phyloP scores from a whole-genome alignment of 2,113 vertebrate species.

The Stomatorhinus ivindoensis region DNA sequence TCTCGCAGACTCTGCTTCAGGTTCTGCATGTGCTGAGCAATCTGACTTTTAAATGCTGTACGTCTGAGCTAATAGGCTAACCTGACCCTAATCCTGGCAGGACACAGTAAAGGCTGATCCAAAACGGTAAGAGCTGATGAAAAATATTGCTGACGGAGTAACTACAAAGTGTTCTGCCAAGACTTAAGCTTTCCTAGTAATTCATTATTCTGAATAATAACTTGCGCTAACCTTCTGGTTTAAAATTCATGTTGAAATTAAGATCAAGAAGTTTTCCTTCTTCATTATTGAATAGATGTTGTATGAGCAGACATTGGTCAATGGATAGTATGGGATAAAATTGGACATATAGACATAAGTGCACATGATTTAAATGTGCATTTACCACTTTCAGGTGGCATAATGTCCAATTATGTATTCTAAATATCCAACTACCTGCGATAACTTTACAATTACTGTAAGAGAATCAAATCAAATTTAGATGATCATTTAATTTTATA shows the following conservation, averaged over 20 bases:
- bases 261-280: neutral
- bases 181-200: neutral
- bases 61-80: neutral
- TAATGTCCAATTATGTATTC: neutral
- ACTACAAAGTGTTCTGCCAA: neutral
- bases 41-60: neutral
- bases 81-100: neutral
- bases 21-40: neutral
- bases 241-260: neutral
- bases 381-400: neutral
- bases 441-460: neutral
- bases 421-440: neutral
- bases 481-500: neutral
- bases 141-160: neutral
- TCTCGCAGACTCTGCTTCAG: neutral
- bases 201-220: conserved; percentile 2
- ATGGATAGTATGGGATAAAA: neutral
- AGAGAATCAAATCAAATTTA: neutral
- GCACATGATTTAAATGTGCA: neutral
- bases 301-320: neutral
- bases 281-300: neutral
- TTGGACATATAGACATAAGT: neutral
- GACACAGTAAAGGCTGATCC: neutral
- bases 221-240: neutral
- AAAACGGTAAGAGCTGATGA: neutral